Conservation (phyloP, 2,797 vertebrate species). For the Erpetoichthys calabaricus region DNA sequence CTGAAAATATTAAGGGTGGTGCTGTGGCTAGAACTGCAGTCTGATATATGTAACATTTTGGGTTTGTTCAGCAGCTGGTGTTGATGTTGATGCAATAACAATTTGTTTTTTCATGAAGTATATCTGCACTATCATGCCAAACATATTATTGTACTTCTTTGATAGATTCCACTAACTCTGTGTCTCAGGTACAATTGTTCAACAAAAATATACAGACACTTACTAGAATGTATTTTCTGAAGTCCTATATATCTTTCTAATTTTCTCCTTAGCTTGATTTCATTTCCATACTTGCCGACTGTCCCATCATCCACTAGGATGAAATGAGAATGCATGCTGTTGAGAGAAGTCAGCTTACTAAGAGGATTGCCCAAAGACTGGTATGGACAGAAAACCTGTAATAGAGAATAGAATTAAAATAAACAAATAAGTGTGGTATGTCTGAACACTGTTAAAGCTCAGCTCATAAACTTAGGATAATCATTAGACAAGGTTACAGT, state of each 20-base stretch:
- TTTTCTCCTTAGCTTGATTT: slow-evolving; percentile 69
- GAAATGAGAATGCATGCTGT: slow-evolving; percentile 89
- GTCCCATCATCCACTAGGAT: slow-evolving; percentile 88
- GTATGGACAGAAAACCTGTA: slow-evolving; percentile 75
- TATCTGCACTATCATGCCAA: too few relatives aligned
- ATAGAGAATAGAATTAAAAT: slow-evolving; percentile 8
- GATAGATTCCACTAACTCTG: too few relatives aligned
- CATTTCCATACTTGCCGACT: slow-evolving; percentile 77
- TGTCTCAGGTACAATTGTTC: neutral
- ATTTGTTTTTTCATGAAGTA: too few relatives aligned
- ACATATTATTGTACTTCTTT: too few relatives aligned
- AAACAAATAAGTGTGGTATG: neutral
- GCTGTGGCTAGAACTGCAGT: too few relatives aligned
- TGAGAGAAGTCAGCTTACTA: slow-evolving; percentile 77
- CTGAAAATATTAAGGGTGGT: too few relatives aligned
- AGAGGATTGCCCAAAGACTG: slow-evolving; percentile 80
- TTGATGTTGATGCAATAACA: too few relatives aligned
- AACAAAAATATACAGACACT: slow-evolving; percentile 36
- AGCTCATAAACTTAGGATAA: too few relatives aligned
- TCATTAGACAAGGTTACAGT: too few relatives aligned
- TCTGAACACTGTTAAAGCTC: too few relatives aligned
- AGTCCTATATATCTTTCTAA: slow-evolving; percentile 77
- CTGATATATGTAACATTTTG: too few relatives aligned
- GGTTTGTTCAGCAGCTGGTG: too few relatives aligned
- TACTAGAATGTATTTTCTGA: slow-evolving; percentile 82